Base-by-base conservation (phyloP, 2,113 vertebrate species). In the Butorides virescens region DNA sequence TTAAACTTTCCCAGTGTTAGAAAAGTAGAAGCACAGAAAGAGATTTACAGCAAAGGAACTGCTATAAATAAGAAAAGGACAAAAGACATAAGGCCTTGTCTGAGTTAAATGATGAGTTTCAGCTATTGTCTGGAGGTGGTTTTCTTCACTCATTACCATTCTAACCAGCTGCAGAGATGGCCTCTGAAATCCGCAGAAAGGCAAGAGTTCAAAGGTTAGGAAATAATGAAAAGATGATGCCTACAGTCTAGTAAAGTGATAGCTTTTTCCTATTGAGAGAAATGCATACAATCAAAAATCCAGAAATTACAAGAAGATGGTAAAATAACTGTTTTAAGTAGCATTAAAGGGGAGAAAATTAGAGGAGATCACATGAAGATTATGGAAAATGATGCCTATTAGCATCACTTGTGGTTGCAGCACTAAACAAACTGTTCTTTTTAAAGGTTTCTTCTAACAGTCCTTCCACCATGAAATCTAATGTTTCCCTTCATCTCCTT, bases 151-250 rank as follows among this genome's bases (percentile, higher is more conserved):
- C 29, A n/a, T 85, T 92, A 74, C 44, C 15, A 30, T 75, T 90
- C 42, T 44, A 76, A 55, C 29, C 42, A 62, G 55, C 30, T 86
- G 65, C 65, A 78, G 55, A 47, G 65, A 15, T 92, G 42, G 34
- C 56, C 46, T 96, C 76, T 74, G 72, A 79, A 94, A 80, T 92
- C 65, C 74, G 34, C 47, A 53, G 92, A 73, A 92, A 91, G 53
- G 26, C 34, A 88, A 88, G 30, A 46, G 75, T 94, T 86, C 75
- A 79, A 70, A 86, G 88, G 71, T 93, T 73, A 94, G 32, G 75
- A 76, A 91, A 90, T 83, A 88, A 92, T 87, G 68, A 78, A 90
- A 92, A 79, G 79, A 30, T 76, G 59, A 49, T 90, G 66, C 36
- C 58, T 79, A 23, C 23, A 75, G 52, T 78, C 36, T 63, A 66